Conservation (phyloP, 2,797 vertebrate genomes). For the Neosilurus hyrtlii region DNA sequence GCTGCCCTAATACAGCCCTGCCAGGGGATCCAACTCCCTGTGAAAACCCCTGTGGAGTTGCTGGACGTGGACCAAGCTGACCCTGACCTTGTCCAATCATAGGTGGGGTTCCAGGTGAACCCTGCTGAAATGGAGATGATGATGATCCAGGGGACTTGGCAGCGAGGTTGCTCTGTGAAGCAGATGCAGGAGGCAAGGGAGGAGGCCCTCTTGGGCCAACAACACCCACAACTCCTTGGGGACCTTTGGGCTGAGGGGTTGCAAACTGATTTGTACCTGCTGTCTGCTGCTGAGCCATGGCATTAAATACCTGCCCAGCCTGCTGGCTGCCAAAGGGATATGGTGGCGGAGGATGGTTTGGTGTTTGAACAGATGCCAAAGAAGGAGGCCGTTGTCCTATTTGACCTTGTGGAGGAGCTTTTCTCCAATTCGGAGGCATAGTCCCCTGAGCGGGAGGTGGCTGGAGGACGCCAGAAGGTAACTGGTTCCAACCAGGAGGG, state of each 20-base stretch:
- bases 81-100: constrained; percentile 82
- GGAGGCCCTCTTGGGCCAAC: constrained; percentile 81
- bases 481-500: constrained; percentile 92
- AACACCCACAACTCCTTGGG: constrained; percentile 80
- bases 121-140: constrained; percentile 94
- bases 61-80: constrained; percentile 85
- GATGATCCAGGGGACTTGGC: constrained; percentile 96
- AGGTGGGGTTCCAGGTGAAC: constrained; percentile 94
- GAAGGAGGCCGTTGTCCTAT: constrained; percentile 89
- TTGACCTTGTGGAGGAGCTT: constrained; percentile 83
- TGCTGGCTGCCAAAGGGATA: constrained; percentile 99
- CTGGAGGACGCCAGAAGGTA: constrained; percentile 87
- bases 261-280: constrained; percentile 88
- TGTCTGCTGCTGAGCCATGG: constrained; percentile 88
- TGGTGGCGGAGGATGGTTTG: constrained; percentile 94
- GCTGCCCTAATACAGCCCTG: constrained; percentile 84
- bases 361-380: constrained; percentile 91
- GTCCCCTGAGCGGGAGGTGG: constrained; percentile 82
- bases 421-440: constrained; percentile 87
- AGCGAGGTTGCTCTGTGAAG: constrained; percentile 88
- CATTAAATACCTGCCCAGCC: constrained; percentile 82
- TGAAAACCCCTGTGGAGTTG: constrained; percentile 91
- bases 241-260: constrained; percentile 89
- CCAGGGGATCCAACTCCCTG: constrained; percentile 92
- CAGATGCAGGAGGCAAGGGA: constrained; percentile 79